Percentiles rank a stretch among this genome's conserved stretches.
These are phyloP conservation scores for Gastrophysa polygoni DNA, from an alignment of 2,888 invertebrate genomes.

Conservation along the genomic window DNA sequence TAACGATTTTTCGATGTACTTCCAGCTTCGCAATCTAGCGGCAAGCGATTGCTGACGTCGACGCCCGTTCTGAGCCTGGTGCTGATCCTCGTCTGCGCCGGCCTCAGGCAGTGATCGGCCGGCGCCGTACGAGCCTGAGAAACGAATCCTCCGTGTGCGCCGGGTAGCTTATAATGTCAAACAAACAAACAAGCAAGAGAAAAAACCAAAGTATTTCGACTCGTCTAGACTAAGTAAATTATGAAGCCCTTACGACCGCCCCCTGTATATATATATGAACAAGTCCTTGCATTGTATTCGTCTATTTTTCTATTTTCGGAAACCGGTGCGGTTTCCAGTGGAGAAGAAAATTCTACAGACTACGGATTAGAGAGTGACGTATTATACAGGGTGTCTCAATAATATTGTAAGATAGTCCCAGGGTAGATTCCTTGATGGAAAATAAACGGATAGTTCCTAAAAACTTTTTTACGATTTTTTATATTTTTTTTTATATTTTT, in stretches of 20 bases:
- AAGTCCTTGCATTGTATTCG: slow-evolving; percentile 34
- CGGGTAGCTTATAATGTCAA: slow-evolving; percentile 50
- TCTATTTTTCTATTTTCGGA: slow-evolving; percentile 24
- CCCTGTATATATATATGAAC: slow-evolving; percentile 35
- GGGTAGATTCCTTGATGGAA: too few relatives aligned
- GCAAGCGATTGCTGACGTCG: slow-evolving; percentile 33
- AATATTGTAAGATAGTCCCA: too few relatives aligned
- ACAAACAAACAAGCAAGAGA: too few relatives aligned
- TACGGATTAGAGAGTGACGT: too few relatives aligned
- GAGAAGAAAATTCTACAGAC: too few relatives aligned
- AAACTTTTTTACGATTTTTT: too few relatives aligned
- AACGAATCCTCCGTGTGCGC: slow-evolving; percentile 49
- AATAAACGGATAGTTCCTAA: too few relatives aligned
- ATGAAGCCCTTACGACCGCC: slow-evolving; percentile 26
- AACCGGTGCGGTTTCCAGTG: slow-evolving; percentile 23
- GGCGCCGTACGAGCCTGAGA: slow-evolving; percentile 32
- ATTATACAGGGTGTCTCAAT: too few relatives aligned
- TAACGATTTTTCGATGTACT: slow-evolving; percentile 26
- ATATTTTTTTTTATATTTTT: too few relatives aligned
- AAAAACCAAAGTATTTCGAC: slow-evolving; percentile 50
- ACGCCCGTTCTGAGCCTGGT: slow-evolving; percentile 41
- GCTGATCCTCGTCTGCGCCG: slow-evolving; percentile 36
- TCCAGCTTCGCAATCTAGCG: slow-evolving; percentile 35
- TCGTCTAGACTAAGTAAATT: slow-evolving; percentile 37
- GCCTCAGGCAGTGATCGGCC: slow-evolving; percentile 37